Evolutionary conservation across 2,797 vertebrate species (phyloP), one percentile per base, ranked within the genome.

Genomic region (Botia kubotai): DNA sequence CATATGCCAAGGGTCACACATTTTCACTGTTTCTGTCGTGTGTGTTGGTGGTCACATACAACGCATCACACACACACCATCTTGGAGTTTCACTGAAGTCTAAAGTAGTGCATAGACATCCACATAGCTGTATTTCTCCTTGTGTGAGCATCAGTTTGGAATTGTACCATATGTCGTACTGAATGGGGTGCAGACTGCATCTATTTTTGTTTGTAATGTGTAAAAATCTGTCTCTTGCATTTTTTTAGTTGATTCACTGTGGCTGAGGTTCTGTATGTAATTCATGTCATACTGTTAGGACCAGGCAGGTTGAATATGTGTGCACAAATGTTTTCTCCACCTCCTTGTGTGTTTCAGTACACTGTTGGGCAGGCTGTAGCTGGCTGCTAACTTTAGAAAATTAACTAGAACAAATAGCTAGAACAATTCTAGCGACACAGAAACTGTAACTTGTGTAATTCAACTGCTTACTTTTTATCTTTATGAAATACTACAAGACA

Each of bases 21-120:
- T 80, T 76, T 66, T 57, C 11, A 13, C 62, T 23, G 57, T 26
- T 23, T 58, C 29, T 46, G 10, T n/a, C 29, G 1, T 36, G 74
- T 75, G 16, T 67, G 50, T 79, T 16, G 39, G 53, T 62, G 12
- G 16, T 63, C 65, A 80, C 67, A 33, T 33, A 33, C 33, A 3
- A 33, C 33, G 4, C 33, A 33, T 33, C 33, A 33, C 33, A 33
- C 33, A 33, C 33, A 72, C 65, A 43, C 66, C n/a, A 7, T 29
- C 58, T 55, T 46, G 52, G 66, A 65, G 29, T 80, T 71, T 73
- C 43, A 43, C 46, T 77, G 36, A 77, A 66, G 73, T 53, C 75
- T 84, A 58, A 83, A 83, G 79, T 83, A 75, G 65, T 80, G 83
- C 83, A 80, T 85, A 57, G 79, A 86, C 76, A 82, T 87, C 67